Conservation (phyloP, 1,140 invertebrate species). For the Saxidomus purpurata region DNA sequence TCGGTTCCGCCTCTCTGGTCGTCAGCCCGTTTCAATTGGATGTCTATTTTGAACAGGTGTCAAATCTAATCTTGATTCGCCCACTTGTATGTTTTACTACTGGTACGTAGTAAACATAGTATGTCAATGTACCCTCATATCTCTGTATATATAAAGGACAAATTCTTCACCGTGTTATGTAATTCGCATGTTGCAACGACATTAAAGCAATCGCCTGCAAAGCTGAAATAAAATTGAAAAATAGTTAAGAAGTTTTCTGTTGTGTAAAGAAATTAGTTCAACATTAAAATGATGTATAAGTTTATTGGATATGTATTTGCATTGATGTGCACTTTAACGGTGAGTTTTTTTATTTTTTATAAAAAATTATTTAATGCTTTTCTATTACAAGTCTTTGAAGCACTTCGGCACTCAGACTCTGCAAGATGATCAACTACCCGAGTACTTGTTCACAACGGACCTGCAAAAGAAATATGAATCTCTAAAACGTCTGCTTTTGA, state of each 20-base stretch:
- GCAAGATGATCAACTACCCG: too few species aligned
- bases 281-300: too few species aligned
- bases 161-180: neutral
- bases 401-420: too few species aligned
- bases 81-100: conserved; percentile 17
- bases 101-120: conserved; percentile 1
- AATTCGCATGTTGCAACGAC: conserved; percentile 23
- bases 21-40: neutral
- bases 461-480: too few species aligned
- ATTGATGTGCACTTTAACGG: neutral
- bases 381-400: too few species aligned
- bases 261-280: too few species aligned
- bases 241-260: too few species aligned
- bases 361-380: too few species aligned
- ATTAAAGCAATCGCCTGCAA: neutral
- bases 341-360: neutral
- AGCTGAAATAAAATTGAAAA: too few species aligned
- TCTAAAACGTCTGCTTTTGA: too few species aligned
- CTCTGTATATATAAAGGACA: neutral
- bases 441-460: too few species aligned
- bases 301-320: neutral
- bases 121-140: neutral
- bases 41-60: neutral
- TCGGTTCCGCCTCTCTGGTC: neutral
- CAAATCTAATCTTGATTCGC: neutral